phyloP scores from a whole-genome alignment of 2,797 vertebrate species.

The Perodicticus potto region DNA sequence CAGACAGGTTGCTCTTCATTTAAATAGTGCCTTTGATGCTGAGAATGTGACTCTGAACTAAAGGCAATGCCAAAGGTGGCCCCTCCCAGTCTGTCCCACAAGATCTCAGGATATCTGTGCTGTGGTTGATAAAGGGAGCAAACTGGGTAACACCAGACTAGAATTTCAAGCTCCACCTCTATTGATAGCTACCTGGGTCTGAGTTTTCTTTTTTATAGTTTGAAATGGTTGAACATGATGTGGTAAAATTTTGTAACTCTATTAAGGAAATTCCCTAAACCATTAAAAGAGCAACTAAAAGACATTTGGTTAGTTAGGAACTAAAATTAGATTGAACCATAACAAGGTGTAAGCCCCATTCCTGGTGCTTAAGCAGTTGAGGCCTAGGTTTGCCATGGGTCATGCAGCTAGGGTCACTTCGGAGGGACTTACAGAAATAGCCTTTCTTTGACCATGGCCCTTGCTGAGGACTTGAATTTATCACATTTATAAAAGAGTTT shows the following conservation, averaged over 20 bases:
- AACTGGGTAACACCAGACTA: neutral
- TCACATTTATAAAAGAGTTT: neutral
- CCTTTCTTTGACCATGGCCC: neutral
- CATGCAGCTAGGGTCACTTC: neutral
- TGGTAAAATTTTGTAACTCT: constrained; percentile 23
- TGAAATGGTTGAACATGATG: neutral
- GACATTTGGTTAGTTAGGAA: constrained; percentile 47
- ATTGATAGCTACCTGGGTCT: neutral
- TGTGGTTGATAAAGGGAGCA: neutral
- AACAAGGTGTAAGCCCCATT: neutral
- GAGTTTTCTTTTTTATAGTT: constrained; percentile 7
- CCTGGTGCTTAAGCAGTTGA: neutral
- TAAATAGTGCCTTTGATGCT: neutral
- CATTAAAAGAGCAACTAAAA: constrained; percentile 27
- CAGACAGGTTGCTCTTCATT: neutral
- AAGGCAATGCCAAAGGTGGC: neutral
- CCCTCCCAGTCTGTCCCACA: neutral
- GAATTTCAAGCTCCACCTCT: neutral
- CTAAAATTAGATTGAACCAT: constrained; percentile 28
- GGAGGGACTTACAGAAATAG: neutral
- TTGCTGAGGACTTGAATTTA: neutral
- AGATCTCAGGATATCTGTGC: neutral
- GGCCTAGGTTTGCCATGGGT: neutral
- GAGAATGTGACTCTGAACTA: neutral
- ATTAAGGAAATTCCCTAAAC: constrained; percentile 50